phyloP scores from a whole-genome alignment of 2,797 vertebrate genomes.

The Microcaecilia unicolor region DNA sequence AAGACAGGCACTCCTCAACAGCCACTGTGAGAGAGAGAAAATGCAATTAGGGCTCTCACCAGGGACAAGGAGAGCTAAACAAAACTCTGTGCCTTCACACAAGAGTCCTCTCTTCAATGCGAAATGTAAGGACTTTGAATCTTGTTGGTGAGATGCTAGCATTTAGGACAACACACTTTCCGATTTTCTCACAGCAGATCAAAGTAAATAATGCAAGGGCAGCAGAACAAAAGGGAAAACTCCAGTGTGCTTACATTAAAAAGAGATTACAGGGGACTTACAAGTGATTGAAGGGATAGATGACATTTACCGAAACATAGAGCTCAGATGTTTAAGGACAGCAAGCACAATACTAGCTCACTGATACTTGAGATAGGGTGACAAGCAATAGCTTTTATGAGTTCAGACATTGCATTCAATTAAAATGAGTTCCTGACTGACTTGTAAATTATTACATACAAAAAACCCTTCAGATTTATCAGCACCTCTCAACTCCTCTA shows the following conservation, averaged over 20 bases:
- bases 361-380: slow-evolving; percentile 25
- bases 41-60: slow-evolving; percentile 79
- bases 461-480: no score
- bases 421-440: slow-evolving; percentile 18
- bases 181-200: slow-evolving; percentile 69
- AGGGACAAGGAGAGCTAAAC: slow-evolving; percentile 60
- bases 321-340: slow-evolving; percentile 50
- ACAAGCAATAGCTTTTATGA: slow-evolving; percentile 18
- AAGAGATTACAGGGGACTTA: slow-evolving; percentile 64
- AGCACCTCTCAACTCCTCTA: no score
- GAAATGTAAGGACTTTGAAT: slow-evolving; percentile 61
- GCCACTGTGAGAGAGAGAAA: slow-evolving; percentile 69
- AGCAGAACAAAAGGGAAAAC: slow-evolving; percentile 61
- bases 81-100: slow-evolving; percentile 65
- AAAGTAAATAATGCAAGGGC: slow-evolving; percentile 69
- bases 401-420: neutral
- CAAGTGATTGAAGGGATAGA: slow-evolving; percentile 59
- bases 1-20: slow-evolving; percentile 60
- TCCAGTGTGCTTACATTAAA: slow-evolving; percentile 56
- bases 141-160: slow-evolving; percentile 63
- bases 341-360: slow-evolving; percentile 18
- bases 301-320: slow-evolving; percentile 58
- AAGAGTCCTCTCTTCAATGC: slow-evolving; percentile 62
- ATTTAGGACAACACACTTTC: slow-evolving; percentile 71
- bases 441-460: no score